These are phyloP conservation scores for Leptinotarsa peninsularis DNA, from an alignment of 2,888 invertebrate species.

Conservation along the genomic window DNA sequence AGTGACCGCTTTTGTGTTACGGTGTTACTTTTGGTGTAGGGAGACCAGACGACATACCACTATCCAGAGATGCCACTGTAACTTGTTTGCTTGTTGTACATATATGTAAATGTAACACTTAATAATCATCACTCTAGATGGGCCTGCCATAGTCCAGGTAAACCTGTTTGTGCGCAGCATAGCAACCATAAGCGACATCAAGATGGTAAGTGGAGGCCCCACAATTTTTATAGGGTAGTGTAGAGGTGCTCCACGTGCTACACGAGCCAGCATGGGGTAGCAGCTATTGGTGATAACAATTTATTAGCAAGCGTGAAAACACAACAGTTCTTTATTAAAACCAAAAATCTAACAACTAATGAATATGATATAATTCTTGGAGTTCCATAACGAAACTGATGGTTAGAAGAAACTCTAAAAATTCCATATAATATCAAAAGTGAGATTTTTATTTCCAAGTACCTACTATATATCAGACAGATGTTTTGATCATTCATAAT, in stretches of 20 bases:
- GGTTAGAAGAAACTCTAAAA: too few species aligned
- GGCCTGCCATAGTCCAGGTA: constrained; percentile 96
- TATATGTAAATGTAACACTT: constrained; percentile 62
- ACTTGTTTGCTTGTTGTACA: constrained; percentile 60
- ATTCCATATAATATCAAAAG: too few species aligned
- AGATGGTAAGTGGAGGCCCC: constrained; percentile 89
- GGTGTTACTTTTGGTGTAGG: constrained; percentile 44
- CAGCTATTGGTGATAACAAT: constrained; percentile 49
- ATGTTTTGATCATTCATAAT: too few species aligned
- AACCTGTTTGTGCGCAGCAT: constrained; percentile 99
- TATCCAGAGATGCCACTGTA: constrained; percentile 47
- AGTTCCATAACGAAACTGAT: background rate
- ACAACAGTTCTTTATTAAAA: constrained; percentile 43
- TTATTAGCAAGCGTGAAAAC: constrained; percentile 32
- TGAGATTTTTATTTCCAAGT: too few species aligned
- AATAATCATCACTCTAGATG: constrained; percentile 76
- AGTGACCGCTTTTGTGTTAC: constrained; percentile 59
- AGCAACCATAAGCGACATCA: constrained; percentile 98
- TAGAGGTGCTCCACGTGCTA: constrained; percentile 61
- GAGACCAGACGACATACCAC: constrained; percentile 45
- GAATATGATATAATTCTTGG: background rate
- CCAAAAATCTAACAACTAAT: background rate
- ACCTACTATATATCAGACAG: too few species aligned
- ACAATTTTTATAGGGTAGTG: constrained; percentile 62
- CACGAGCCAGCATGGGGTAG: constrained; percentile 63